A percentile compares a stretch with the other conserved stretches of the same genome.
Conservation (phyloP, 2,888 invertebrate genomes). For the Cheilosia vulpina region DNA sequence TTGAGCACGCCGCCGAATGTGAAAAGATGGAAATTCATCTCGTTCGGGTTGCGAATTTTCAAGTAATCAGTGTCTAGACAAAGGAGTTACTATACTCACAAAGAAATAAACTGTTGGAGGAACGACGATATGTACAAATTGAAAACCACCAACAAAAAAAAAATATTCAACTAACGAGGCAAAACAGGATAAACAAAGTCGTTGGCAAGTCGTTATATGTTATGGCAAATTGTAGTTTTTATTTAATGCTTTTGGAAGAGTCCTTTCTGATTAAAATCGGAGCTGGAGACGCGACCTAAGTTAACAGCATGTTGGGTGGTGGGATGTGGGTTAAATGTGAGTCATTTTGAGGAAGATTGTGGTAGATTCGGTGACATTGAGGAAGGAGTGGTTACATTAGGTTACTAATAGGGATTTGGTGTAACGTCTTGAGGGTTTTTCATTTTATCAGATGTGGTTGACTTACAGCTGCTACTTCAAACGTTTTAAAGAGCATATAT, state of each 20-base stretch:
- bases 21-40: conserved; percentile 58
- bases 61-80: conserved; percentile 69
- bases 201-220: conserved; percentile 59
- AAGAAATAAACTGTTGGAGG: background rate
- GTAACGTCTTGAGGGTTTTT: too few relatives aligned
- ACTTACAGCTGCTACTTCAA: too few relatives aligned
- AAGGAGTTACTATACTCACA: conserved; percentile 8
- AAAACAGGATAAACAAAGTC: conserved; percentile 64
- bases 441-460: too few relatives aligned
- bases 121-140: conserved; percentile 58
- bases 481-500: too few relatives aligned
- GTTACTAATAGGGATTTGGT: too few relatives aligned
- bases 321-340: background rate
- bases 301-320: background rate
- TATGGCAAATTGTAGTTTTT: conserved; percentile 31
- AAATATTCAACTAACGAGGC: too few relatives aligned
- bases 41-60: conserved; percentile 49
- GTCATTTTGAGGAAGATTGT: background rate
- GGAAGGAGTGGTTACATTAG: too few relatives aligned
- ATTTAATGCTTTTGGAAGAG: background rate
- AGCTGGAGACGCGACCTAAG: conserved; percentile 1
- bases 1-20: conserved; percentile 9
- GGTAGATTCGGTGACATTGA: too few relatives aligned
- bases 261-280: background rate
- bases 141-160: conserved; percentile 46